These are phyloP conservation scores for Euborellia annulipes DNA, from an alignment of 1,140 invertebrate species.

Conservation along the genomic window DNA sequence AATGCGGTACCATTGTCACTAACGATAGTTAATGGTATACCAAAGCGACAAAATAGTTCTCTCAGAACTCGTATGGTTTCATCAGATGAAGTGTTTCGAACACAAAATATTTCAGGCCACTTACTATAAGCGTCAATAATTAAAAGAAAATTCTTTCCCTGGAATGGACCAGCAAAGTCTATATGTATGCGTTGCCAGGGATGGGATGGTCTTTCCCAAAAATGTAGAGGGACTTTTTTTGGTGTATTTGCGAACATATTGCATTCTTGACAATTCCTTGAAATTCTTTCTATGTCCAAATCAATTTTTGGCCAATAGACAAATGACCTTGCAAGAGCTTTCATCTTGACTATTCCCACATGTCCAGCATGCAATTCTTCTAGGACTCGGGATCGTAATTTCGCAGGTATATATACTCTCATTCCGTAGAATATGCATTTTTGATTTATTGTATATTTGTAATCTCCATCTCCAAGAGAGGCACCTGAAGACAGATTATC, in stretches of 20 bases:
- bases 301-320: conserved; percentile 36
- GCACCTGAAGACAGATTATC: background rate
- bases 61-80: background rate
- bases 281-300: conserved; percentile 26
- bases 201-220: conserved; percentile 5
- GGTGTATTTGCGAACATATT: background rate
- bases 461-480: conserved; percentile 2
- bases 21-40: background rate
- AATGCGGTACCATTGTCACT: background rate
- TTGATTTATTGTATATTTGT: conserved; percentile 6
- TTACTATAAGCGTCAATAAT: conserved; percentile 8
- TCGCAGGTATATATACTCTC: conserved; percentile 14
- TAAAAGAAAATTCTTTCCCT: conserved; percentile 4
- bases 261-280: conserved; percentile 29
- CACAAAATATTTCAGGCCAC: conserved; percentile 5
- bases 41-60: background rate
- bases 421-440: conserved; percentile 9
- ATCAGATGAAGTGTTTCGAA: background rate
- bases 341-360: conserved; percentile 35
- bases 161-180: conserved; percentile 14
- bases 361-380: conserved; percentile 29
- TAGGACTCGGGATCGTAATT: conserved; percentile 11
- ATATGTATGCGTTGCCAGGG: conserved; percentile 13
- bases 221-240: background rate
- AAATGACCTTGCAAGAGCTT: conserved; percentile 30